A percentile compares a stretch with the other conserved stretches of the same genome.
These are phyloP conservation scores for Athetis lepigone DNA, from an alignment of 2,888 invertebrate genomes.

Conservation along the genomic window DNA sequence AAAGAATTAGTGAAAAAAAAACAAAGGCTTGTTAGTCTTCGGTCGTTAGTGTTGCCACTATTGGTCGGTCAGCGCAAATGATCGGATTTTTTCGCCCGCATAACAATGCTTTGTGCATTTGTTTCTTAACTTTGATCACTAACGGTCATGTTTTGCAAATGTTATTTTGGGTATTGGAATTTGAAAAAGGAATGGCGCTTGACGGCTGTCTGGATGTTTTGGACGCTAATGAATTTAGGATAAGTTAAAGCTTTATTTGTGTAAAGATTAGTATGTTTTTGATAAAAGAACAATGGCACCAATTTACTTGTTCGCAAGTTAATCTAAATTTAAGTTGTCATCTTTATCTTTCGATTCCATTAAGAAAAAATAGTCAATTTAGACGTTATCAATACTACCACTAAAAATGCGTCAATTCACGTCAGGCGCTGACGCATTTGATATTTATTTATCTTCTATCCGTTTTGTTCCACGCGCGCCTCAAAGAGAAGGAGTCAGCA, in stretches of 20 bases:
- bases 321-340: too few species aligned
- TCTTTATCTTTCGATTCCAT: too few species aligned
- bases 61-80: conserved; percentile 65
- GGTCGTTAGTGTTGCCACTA: conserved; percentile 64
- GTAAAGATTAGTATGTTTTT: too few species aligned
- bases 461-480: too few species aligned
- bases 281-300: too few species aligned
- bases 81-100: conserved; percentile 63
- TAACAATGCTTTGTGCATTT: conserved; percentile 52
- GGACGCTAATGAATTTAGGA: conserved; percentile 21
- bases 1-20: conserved; percentile 77
- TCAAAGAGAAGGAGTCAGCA: too few species aligned
- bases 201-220: conserved; percentile 35
- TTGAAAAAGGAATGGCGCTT: conserved; percentile 38
- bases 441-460: too few species aligned
- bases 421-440: too few species aligned
- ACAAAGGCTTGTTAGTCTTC: conserved; percentile 62
- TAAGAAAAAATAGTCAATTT: too few species aligned
- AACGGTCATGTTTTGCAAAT: conserved; percentile 31
- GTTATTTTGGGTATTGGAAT: conserved; percentile 51
- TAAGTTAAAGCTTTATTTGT: conserved; percentile 5
- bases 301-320: too few species aligned
- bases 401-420: too few species aligned
- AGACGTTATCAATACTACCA: too few species aligned
- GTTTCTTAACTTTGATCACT: conserved; percentile 43